Evolutionary conservation across 2,797 vertebrate genomes (phyloP).

Genomic region (Graptemys geographica): DNA sequence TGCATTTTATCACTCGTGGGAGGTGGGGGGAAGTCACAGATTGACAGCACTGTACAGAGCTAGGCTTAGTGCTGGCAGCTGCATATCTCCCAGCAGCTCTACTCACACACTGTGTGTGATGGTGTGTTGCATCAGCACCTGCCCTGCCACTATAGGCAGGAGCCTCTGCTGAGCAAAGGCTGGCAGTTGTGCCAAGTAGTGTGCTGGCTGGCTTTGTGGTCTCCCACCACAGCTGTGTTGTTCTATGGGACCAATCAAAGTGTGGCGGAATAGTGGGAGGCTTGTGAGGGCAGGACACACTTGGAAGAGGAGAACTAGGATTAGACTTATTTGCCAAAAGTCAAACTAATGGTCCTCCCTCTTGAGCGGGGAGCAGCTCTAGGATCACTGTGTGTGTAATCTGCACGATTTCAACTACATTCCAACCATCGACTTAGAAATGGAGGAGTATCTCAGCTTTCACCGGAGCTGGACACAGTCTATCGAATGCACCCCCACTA

Average conservation of each 20-base stretch:
- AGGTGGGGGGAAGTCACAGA: background rate
- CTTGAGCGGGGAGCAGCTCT: slow-evolving; percentile 42
- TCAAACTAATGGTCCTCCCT: slow-evolving; percentile 3
- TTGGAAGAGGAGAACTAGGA: background rate
- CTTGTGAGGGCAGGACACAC: background rate
- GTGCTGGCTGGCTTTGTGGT: background rate
- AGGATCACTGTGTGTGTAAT: slow-evolving; percentile 25
- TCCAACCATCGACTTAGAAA: slow-evolving; percentile 42
- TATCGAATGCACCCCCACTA: slow-evolving; percentile 15
- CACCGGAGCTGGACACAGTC: background rate
- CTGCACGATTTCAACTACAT: background rate
- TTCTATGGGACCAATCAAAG: rapidly evolving
- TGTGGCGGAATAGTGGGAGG: background rate
- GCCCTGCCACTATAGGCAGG: background rate
- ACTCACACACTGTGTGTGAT: background rate
- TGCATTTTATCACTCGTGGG: background rate
- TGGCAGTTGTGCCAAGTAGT: background rate
- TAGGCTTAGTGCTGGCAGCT: background rate
- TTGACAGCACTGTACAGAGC: background rate
- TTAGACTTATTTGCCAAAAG: background rate
- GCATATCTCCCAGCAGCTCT: background rate
- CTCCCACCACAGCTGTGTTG: background rate
- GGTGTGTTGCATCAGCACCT: background rate
- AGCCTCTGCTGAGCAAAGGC: background rate
- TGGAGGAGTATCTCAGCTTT: slow-evolving; percentile 23